Conservation (phyloP, 2,888 invertebrate species). For the Ichneumoninae sp. region DNA sequence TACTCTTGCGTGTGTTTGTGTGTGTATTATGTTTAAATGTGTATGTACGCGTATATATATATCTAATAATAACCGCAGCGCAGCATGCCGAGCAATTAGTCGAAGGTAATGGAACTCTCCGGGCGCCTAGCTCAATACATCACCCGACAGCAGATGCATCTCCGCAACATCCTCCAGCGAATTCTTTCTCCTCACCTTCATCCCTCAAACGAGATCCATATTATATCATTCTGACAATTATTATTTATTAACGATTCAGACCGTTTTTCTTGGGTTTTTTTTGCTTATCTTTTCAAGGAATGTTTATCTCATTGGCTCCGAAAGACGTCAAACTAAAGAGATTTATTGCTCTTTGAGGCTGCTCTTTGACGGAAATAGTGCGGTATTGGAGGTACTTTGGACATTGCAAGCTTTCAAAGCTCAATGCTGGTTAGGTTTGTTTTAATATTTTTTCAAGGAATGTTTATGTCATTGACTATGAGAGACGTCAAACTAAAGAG, state of each 20-base stretch:
- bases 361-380: background rate
- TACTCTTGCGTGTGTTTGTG: background rate
- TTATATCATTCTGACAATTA: constrained; percentile 55
- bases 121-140: constrained; percentile 51
- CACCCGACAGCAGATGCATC: constrained; percentile 53
- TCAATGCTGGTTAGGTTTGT: too few species aligned
- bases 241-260: constrained; percentile 60
- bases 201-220: constrained; percentile 38
- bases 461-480: too few species aligned
- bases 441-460: too few species aligned
- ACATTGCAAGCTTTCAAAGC: background rate
- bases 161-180: constrained; percentile 22
- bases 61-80: constrained; percentile 57
- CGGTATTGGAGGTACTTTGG: too few species aligned
- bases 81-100: constrained; percentile 59
- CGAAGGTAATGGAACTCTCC: constrained; percentile 60
- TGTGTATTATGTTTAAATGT: background rate
- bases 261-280: constrained; percentile 5
- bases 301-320: constrained; percentile 53
- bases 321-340: constrained; percentile 42
- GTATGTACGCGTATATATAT: background rate
- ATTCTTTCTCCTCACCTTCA: constrained; percentile 29
- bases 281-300: constrained; percentile 10
- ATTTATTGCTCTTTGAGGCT: constrained; percentile 32
- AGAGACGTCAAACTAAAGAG: constrained; percentile 34